A percentile compares a stretch with the other conserved stretches of the same genome.
Evolutionary conservation across 2,113 vertebrate species (phyloP).

Genomic region (Anarhynchus alexandrinus): DNA sequence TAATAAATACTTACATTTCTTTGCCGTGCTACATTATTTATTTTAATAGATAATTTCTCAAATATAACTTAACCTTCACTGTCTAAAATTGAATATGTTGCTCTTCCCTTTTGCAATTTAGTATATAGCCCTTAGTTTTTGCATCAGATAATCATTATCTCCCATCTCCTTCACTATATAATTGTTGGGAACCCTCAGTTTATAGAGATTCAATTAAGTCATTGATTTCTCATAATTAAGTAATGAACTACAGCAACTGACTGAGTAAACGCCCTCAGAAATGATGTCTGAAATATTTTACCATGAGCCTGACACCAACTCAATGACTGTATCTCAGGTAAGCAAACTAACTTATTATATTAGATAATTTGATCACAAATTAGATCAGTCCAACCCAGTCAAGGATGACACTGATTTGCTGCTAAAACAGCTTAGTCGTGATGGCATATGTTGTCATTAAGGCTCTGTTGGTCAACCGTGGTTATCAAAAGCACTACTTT

Average conservation of each 20-base stretch:
- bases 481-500: not conserved
- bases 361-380: not conserved
- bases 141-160: not conserved
- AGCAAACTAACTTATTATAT: not conserved
- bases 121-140: not conserved
- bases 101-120: not conserved
- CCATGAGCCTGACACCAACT: not conserved
- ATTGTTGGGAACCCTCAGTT: not conserved
- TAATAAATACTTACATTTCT: not conserved
- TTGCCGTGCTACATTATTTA: not conserved
- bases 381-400: not conserved
- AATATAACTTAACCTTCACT: not conserved
- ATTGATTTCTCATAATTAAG: not conserved
- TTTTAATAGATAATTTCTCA: not conserved
- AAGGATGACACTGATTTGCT: not conserved
- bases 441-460: not conserved
- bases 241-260: not conserved
- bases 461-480: not conserved
- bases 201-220: not conserved
- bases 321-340: not conserved
- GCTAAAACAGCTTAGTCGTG: not conserved
- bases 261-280: not conserved
- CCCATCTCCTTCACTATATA: not conserved
- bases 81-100: not conserved
- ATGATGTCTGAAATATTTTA: not conserved